A percentile compares a stretch with the other conserved stretches of the same genome.
phyloP scores from a whole-genome alignment of 2,888 invertebrate genomes.

The Congeria kusceri region DNA sequence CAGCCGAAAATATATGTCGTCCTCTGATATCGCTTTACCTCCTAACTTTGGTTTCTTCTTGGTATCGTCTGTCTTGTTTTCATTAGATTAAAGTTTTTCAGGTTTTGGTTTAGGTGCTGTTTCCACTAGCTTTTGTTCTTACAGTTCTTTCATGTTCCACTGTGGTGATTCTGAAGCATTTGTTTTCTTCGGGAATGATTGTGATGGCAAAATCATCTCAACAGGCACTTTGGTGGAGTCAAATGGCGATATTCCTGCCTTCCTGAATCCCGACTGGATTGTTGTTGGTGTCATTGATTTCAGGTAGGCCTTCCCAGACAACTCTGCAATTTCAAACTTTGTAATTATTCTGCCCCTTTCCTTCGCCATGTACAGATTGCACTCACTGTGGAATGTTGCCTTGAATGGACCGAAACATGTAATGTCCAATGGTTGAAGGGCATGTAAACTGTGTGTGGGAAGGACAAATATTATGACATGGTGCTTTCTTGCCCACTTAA shows the following conservation, averaged over 20 bases:
- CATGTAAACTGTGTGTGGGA: constrained; percentile 25
- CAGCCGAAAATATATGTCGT: no score
- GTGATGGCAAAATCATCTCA: no score
- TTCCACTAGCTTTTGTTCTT: no score
- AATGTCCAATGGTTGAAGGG: constrained; percentile 21
- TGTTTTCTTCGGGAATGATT: no score
- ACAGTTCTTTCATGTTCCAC: no score
- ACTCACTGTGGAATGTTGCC: constrained; percentile 17
- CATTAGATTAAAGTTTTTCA: no score
- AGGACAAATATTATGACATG: constrained; percentile 30
- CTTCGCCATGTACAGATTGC: constrained; percentile 13
- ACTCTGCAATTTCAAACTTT: constrained; percentile 1
- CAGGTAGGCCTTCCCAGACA: constrained; percentile 2
- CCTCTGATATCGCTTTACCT: no score
- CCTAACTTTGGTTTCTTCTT: no score
- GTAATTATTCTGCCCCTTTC: constrained; percentile 1
- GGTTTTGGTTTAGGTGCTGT: no score
- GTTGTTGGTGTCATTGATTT: constrained; percentile 16
- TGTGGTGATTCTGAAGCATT: no score
- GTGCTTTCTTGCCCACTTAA: constrained; percentile 13
- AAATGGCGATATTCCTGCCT: constrained; percentile 25
- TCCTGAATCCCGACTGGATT: constrained; percentile 26
- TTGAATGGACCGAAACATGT: constrained; percentile 41
- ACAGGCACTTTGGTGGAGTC: constrained; percentile 9
- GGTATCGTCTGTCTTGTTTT: no score